Conservation (phyloP, 2,113 vertebrate genomes). For the Eudyptes chrysolophus region DNA sequence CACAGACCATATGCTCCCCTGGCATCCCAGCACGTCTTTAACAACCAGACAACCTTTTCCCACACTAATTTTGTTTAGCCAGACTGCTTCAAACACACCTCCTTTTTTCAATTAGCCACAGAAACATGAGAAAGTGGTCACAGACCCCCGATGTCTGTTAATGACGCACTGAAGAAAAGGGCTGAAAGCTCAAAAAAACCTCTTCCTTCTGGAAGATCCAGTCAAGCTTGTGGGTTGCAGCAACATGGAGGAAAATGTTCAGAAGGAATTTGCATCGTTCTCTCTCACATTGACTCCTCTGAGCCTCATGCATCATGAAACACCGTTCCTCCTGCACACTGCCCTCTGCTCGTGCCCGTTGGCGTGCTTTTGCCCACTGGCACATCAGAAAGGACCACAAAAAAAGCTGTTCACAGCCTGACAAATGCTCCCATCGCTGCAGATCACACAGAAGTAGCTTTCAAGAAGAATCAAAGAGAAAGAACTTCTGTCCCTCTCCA, state of each 20-base stretch:
- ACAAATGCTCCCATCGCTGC: rapidly evolving
- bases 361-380: not conserved
- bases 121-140: not conserved
- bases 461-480: not conserved
- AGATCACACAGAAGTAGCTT: not conserved
- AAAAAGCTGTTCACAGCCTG: not conserved
- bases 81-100: slow-evolving; percentile 30
- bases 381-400: not conserved
- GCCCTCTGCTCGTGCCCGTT: not conserved
- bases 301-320: rapidly evolving
- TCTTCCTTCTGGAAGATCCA: not conserved
- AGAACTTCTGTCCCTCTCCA: not conserved
- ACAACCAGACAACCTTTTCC: slow-evolving; percentile 21
- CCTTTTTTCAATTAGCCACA: not conserved
- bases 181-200: not conserved
- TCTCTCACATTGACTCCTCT: not conserved
- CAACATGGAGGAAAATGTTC: rapidly evolving
- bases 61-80: not conserved
- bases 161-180: not conserved
- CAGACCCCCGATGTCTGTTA: not conserved
- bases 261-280: not conserved
- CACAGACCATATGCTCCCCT: slow-evolving; percentile 39
- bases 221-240: not conserved
- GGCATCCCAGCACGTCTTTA: slow-evolving; percentile 9
- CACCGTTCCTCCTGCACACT: rapidly evolving